Base-by-base conservation (phyloP, 2,113 vertebrate species). In the Istiophorus platypterus region DNA sequence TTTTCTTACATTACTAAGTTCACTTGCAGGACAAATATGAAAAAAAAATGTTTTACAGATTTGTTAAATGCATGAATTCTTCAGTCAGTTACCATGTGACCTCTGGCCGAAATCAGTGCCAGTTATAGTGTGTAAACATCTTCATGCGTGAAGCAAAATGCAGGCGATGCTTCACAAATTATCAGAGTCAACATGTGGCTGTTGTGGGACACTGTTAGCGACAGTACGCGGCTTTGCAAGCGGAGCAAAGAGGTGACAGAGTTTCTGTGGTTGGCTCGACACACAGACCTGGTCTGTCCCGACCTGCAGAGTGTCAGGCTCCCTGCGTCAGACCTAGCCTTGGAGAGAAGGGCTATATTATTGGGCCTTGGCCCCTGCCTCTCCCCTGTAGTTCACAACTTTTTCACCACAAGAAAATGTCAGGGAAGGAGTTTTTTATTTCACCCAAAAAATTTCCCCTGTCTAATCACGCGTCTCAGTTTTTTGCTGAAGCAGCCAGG, bases 261-360 rank as follows among this genome's bases (percentile, higher is more conserved):
- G 92, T 92, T 92, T 87, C 90, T 93, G 90, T 85, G 88, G 87
- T 88, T 91, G 92, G 90, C 90, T 88, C 79, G 22, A 70, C 73
- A 85, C 91, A 94, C 93, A 94, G 92, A 90, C 84, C 80, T 58
- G 78, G 91, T 91, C 91, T 94, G 91, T 95, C 85, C 91, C 62
- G 20, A 71, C 69, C 80, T 47, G 85, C 65, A 0, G 73, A 89
- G 89, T 72, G 68, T 88, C 72, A 54, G 73, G 64, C 77, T 88
- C 89, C 87, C 87, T 93, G 91, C 93, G 90, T 94, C 93, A 95
- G 87, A 90, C 84, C 87, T 88, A 84, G 88, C 92, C 89, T 85
- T 86, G 91, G 62, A 91, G 87, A 91, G 90, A 93, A 93, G 89
- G 91, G 81, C 79, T 92, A 91, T 91, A 93, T 95, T 94, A 93